Evolutionary conservation across 2,113 vertebrate species (phyloP).

Genomic region (Thermophis baileyi): DNA sequence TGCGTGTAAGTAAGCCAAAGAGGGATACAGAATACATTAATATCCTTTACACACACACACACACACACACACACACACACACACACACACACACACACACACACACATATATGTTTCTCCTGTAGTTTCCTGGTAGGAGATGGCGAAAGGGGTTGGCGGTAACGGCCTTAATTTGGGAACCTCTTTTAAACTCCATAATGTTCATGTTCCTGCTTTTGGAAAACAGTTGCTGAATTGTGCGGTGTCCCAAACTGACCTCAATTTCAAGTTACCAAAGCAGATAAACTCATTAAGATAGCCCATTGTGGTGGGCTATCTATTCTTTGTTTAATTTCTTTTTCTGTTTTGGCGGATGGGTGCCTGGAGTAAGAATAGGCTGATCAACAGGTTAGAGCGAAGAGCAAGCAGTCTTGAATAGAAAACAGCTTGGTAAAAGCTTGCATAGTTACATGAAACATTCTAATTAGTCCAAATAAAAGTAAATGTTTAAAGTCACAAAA

Average conservation of each 20-base stretch:
- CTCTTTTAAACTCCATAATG: neutral
- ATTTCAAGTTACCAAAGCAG: constrained; percentile 28
- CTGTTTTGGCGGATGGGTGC: neutral
- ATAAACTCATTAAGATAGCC: neutral
- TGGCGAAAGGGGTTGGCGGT: neutral
- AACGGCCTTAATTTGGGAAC: neutral
- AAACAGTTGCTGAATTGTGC: neutral
- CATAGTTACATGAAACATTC: neutral
- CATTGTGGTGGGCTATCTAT: neutral
- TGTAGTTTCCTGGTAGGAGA: neutral
- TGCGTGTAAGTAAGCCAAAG: neutral
- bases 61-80: no score
- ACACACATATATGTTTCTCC: neutral
- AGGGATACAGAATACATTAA: neutral
- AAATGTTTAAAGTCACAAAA: neutral
- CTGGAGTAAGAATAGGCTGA: neutral
- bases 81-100: no score
- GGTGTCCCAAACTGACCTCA: constrained; percentile 2
- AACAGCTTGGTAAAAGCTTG: neutral
- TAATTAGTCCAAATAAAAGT: neutral
- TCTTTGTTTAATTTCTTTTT: neutral
- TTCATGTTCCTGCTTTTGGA: neutral
- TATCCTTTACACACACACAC: neutral
- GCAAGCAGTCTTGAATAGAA: neutral
- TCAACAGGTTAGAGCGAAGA: neutral